Conservation (phyloP, 2,113 vertebrate species). For the Ariopsis seemanni region DNA sequence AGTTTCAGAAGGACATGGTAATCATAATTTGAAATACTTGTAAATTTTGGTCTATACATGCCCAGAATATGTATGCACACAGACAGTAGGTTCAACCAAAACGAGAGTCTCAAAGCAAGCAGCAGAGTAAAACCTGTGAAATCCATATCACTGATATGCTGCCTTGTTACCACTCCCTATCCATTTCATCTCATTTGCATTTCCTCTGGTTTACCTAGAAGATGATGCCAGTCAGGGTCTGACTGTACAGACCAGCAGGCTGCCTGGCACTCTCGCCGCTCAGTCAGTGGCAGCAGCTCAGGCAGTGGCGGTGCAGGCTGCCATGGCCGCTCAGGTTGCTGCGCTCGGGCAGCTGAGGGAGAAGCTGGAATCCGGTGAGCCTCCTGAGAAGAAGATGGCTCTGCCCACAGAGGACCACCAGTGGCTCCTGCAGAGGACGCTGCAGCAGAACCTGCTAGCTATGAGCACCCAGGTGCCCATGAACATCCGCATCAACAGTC, state of each 20-base stretch:
- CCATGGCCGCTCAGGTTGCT: slow-evolving; percentile 82
- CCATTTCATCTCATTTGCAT: background rate
- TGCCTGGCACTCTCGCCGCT: slow-evolving; percentile 75
- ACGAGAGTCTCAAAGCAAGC: background rate
- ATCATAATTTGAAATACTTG: background rate
- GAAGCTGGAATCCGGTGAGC: slow-evolving; percentile 90
- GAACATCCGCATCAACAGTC: slow-evolving; percentile 96
- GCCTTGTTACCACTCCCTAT: background rate
- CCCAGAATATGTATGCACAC: too few relatives aligned
- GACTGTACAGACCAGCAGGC: slow-evolving; percentile 70
- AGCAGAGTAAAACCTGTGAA: background rate
- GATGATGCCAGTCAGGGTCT: slow-evolving; percentile 81
- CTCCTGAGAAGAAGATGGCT: slow-evolving; percentile 93
- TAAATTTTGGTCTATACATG: background rate
- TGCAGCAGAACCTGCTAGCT: slow-evolving; percentile 95
- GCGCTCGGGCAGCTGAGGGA: slow-evolving; percentile 94
- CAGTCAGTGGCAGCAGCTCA: slow-evolving; percentile 85
- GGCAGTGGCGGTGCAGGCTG: slow-evolving; percentile 78
- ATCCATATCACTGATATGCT: background rate
- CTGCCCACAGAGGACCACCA: slow-evolving; percentile 88
- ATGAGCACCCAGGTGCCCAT: slow-evolving; percentile 95
- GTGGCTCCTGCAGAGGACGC: slow-evolving; percentile 86
- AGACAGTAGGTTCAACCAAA: background rate
- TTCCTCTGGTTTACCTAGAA: slow-evolving; percentile 64
- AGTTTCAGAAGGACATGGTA: background rate